phyloP scores from a whole-genome alignment of 2,797 vertebrate species.

The Falco berigora region DNA sequence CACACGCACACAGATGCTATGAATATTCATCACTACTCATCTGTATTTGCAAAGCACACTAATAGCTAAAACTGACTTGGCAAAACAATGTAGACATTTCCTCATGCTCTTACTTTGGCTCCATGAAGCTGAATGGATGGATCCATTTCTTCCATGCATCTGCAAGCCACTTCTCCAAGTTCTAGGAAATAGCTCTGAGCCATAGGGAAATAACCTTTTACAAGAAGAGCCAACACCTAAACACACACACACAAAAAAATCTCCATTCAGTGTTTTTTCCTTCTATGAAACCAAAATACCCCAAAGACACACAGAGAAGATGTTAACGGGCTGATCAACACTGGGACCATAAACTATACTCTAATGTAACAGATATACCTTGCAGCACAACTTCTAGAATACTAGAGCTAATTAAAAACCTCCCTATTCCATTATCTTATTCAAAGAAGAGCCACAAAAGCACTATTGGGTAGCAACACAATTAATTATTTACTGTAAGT shows the following conservation, averaged over 20 bases:
- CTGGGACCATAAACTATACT: neutral
- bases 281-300: neutral
- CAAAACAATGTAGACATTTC: accelerated
- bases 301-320: neutral
- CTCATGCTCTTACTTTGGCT: slow-evolving; percentile 80
- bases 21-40: neutral
- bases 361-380: neutral
- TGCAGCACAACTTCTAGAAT: neutral
- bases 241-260: neutral
- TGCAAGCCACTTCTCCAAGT: slow-evolving; percentile 85
- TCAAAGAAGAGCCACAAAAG: neutral
- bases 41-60: neutral
- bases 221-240: slow-evolving; percentile 88
- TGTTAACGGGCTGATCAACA: neutral
- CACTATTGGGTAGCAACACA: neutral
- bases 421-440: neutral
- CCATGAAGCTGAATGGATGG: slow-evolving; percentile 91
- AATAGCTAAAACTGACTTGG: neutral
- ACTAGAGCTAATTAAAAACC: neutral
- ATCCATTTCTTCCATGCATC: slow-evolving; percentile 86
- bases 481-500: slow-evolving; percentile 38
- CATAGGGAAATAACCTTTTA: slow-evolving; percentile 88
- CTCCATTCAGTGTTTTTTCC: neutral
- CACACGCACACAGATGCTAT: neutral
- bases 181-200: slow-evolving; percentile 81